Percentiles rank a stretch among this genome's conserved stretches.
Evolutionary conservation across 2,888 invertebrate genomes (phyloP).

Genomic region (Eupithecia vulgata): DNA sequence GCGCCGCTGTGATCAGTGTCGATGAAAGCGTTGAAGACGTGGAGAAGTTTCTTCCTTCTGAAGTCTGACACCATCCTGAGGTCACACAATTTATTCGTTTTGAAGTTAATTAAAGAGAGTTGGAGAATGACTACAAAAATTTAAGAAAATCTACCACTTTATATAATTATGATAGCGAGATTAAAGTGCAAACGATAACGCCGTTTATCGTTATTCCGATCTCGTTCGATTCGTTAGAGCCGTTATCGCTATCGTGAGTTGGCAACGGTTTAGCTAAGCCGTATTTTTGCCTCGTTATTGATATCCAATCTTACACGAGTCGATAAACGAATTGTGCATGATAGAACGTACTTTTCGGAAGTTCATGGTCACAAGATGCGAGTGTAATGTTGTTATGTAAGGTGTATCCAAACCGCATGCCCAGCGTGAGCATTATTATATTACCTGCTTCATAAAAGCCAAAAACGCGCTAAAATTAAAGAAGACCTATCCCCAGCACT

Average conservation of each 20-base stretch:
- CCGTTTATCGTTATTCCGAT: conserved; percentile 41
- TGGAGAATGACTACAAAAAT: conserved; percentile 18
- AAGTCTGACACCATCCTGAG: conserved; percentile 8
- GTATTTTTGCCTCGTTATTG: conserved; percentile 4
- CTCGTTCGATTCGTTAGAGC: conserved; percentile 37
- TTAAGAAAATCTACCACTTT: conserved; percentile 39
- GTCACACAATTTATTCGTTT: neutral
- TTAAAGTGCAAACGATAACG: conserved; percentile 39
- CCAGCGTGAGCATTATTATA: neutral
- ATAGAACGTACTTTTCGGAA: neutral
- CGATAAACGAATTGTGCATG: neutral
- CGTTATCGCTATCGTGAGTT: conserved; percentile 42
- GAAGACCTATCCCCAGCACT: neutral
- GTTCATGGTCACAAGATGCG: conserved; percentile 2
- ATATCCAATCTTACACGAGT: conserved; percentile 2
- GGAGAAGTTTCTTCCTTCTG: conserved; percentile 93
- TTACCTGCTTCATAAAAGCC: neutral
- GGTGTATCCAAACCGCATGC: neutral
- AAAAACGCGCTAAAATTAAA: too few species aligned
- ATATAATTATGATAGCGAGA: conserved; percentile 47
- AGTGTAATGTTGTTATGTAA: neutral
- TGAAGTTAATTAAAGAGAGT: neutral
- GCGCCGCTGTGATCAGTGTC: conserved; percentile 94
- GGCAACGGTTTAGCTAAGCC: conserved; percentile 10
- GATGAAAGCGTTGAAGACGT: conserved; percentile 94